Evolutionary conservation across 1,140 invertebrate genomes (phyloP), one percentile per base, ranked within the genome.

Genomic region (Rhyacophila brunnea): DNA sequence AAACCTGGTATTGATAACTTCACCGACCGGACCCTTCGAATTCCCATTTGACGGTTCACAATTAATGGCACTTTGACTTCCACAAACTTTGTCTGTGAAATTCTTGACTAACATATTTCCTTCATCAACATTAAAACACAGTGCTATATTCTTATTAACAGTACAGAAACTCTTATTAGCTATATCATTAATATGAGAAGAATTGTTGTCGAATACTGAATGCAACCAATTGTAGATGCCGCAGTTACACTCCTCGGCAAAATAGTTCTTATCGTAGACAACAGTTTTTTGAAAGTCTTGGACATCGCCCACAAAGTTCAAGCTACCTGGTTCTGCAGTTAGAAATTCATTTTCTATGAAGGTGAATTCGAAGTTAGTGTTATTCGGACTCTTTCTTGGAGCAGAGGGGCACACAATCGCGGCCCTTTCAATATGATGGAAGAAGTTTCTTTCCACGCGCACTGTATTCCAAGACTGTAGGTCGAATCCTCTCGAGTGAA

Each of bases 391-490:
- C 23, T 3, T 28, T 28, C 23, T 28, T 28, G 23, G 4, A 28
- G 23, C 23, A 3, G 23, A 9, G 9, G 42, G 38, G 20, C 5
- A 40, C 13, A 48, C 34, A 49, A 89, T 80, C 15, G 84, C 82
- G 36, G 84, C 74, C 0, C 72, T 53, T 6, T 81, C 75, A 2
- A 89, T 62, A 19, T 75, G 11, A 17, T 81, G 70, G 65, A 89
- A 88, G 13, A 81, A 77, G 64, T 89, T 89, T 50, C 81, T 71
- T 48, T 85, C 81, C 59, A 90, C 81, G 6, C 71, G 67, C 10
- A 89, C 75, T 58, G 73, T 79, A 66, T 83, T 87, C 82, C 85
- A 87, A 5, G 84, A 77, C 6, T 81, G 75, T 7, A 90, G 68
- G 14, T 75, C 74, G 20, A 89, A 80, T 14, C 83, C 82, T 20